Base-by-base conservation (phyloP, 1,140 invertebrate genomes). In the Batillaria attramentaria region DNA sequence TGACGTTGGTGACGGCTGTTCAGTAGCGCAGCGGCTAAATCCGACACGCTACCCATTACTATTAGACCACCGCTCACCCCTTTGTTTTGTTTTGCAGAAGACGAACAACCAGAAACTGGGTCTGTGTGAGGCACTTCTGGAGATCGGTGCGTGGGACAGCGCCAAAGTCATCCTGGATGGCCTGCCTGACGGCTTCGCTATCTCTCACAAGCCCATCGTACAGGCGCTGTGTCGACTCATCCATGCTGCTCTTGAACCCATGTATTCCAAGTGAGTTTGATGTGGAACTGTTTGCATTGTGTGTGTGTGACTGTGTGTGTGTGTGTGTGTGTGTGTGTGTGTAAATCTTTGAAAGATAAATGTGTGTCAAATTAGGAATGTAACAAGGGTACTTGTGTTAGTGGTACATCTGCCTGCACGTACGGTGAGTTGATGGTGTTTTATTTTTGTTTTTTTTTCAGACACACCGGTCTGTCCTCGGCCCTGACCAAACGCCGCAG, bases 71-170 rank as follows among this genome's bases (percentile, higher is more conserved):
- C n/a, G n/a, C n/a, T n/a, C n/a, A n/a, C n/a, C n/a, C n/a, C n/a
- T 85, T 89, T 94, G 85, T 94, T 95, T 86, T 95, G 65, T 65
- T 41, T 95, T 87, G 91, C 93, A 87, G 93, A 91, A 77, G 83
- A 87, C 74, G 73, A 88, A 83, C 54, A 99, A 99, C 92, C 98
- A 99, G 91, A 99, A 99, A 90, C 94, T 99, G 84, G 95, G 96
- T 54, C 91, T 99, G 6, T 95, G 96, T 88, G 95, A 98, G 89
- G 97, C 97, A 1, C 89, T 99, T 5, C 89, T 99, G 5, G 93
- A 94, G 84, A 94, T 99, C 81, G 97, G 96, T 31, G 96, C 96
- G 84, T 99, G 97, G 97, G 93, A 94, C 18, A 95, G 95, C 86
- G 97, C 96, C 13, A 92, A 94, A 75, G 92, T 93, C 70, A 92